A percentile compares a stretch with the other conserved stretches of the same genome.
Conservation (phyloP, 2,113 vertebrate genomes). For the Accipiter cooperii region DNA sequence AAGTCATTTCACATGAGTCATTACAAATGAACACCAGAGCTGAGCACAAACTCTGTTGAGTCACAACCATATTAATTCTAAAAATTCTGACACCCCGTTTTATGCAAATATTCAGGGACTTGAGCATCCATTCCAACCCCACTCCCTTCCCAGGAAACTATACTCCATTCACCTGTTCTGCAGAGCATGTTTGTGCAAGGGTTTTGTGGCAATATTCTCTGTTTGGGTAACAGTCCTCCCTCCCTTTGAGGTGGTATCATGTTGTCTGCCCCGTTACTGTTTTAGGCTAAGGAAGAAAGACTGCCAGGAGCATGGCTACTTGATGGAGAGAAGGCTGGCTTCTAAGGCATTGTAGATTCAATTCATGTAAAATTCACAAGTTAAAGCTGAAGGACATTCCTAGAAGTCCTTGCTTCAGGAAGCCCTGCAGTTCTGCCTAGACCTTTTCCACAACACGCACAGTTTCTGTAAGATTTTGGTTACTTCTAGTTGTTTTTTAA, state of each 20-base stretch:
- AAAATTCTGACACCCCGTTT: neutral
- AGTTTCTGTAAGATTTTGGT: neutral
- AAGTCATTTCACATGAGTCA: neutral
- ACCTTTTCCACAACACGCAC: neutral
- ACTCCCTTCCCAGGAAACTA: neutral
- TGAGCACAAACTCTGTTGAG: neutral
- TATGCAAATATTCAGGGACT: neutral
- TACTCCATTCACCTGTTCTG: neutral
- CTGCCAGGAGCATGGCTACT: neutral
- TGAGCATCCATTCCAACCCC: neutral
- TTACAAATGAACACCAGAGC: neutral
- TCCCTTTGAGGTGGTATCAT: neutral
- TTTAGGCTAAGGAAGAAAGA: neutral
- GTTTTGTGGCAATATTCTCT: neutral
- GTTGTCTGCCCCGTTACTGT: neutral
- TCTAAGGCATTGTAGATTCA: neutral
- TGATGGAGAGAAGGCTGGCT: neutral
- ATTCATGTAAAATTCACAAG: neutral
- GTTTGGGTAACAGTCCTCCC: neutral
- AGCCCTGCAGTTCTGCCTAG: neutral
- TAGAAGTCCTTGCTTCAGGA: neutral
- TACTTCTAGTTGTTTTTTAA: neutral
- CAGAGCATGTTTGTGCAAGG: neutral
- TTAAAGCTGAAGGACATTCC: neutral
- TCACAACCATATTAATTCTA: neutral